Conservation (phyloP, 2,888 invertebrate genomes). For the Octonoba sinensis region DNA sequence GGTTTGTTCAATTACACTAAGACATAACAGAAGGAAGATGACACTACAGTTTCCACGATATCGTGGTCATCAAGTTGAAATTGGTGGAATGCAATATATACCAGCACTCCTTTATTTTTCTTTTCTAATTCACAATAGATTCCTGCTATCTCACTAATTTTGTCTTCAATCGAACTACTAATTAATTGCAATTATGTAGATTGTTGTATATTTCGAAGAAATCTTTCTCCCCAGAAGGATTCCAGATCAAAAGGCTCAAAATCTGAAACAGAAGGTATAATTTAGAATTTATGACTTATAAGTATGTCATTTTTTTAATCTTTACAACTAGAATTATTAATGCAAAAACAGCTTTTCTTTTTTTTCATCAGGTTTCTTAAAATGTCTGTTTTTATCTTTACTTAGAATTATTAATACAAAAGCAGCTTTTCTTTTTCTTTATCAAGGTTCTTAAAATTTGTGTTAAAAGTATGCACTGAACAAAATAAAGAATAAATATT, state of each 20-base stretch:
- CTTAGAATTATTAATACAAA: neutral
- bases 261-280: constrained; percentile 74
- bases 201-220: constrained; percentile 87
- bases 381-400: neutral
- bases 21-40: constrained; percentile 32
- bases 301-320: neutral
- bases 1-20: constrained; percentile 31
- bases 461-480: too few relatives aligned
- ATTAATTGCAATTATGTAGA: constrained; percentile 72
- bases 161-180: constrained; percentile 37
- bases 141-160: constrained; percentile 56
- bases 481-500: too few relatives aligned
- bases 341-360: too few relatives aligned
- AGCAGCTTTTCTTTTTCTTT: too few relatives aligned
- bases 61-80: constrained; percentile 17
- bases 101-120: constrained; percentile 39
- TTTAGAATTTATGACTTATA: neutral
- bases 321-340: neutral
- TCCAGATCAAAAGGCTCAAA: constrained; percentile 92
- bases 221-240: constrained; percentile 89
- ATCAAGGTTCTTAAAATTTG: too few relatives aligned
- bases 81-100: constrained; percentile 50
- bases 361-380: too few relatives aligned
- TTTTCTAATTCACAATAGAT: constrained; percentile 22
- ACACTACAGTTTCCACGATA: constrained; percentile 35